Conservation (phyloP, 2,888 invertebrate genomes). For the Hydraecia micacea region DNA sequence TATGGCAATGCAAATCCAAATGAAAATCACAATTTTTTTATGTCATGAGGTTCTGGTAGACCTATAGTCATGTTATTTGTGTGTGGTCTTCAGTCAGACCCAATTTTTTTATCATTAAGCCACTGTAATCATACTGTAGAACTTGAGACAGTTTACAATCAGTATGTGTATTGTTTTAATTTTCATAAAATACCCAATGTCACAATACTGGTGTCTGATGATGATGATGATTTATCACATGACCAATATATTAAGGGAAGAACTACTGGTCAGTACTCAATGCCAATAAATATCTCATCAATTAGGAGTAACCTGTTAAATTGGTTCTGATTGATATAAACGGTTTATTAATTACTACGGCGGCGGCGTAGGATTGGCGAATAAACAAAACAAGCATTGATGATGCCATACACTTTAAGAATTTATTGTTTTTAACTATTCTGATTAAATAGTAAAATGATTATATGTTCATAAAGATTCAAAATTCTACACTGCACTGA, state of each 20-base stretch:
- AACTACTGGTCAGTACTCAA: not conserved
- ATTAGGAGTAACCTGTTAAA: constrained; percentile 48
- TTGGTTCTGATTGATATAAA: constrained; percentile 41
- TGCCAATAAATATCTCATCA: constrained; percentile 18
- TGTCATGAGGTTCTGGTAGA: no score
- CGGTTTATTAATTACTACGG: constrained; percentile 5
- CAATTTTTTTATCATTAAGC: no score
- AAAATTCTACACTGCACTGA: not conserved
- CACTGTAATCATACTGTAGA: no score
- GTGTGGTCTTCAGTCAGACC: no score
- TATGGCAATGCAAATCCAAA: no score
- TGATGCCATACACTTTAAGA: not conserved
- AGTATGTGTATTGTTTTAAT: no score
- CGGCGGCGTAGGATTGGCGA: not conserved
- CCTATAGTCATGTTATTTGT: not conserved
- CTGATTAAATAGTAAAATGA: not conserved
- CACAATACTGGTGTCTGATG: no score
- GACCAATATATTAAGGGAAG: not conserved
- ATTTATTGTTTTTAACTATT: not conserved
- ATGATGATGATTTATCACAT: not conserved
- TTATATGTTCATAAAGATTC: not conserved
- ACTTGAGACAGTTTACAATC: no score
- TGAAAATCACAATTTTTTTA: no score
- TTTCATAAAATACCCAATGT: no score
- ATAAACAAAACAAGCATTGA: not conserved